These are phyloP conservation scores for Antedon mediterranea DNA, from an alignment of 53 echinoderm and acorn worm genomes.

Conservation along the genomic window DNA sequence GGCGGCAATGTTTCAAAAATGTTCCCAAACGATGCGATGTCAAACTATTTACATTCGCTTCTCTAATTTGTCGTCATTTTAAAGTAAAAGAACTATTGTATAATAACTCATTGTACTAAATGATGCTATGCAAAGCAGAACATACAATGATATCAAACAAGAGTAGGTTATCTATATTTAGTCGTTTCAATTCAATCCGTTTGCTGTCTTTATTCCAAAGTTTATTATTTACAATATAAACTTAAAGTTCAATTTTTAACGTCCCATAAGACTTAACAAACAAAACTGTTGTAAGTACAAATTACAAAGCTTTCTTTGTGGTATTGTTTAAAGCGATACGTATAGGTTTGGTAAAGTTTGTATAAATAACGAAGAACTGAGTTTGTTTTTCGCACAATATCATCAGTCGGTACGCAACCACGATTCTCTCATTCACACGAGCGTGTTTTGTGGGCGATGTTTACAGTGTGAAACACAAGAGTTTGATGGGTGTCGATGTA, in stretches of 20 bases:
- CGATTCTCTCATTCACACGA: neutral
- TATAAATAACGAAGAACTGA: neutral
- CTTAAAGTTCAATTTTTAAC: neutral
- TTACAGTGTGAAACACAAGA: neutral
- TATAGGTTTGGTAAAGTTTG: neutral
- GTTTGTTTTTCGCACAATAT: slow-evolving; percentile 1
- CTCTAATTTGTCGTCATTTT: too few species aligned
- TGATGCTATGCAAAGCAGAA: neutral
- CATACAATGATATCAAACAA: neutral
- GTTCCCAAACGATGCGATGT: too few species aligned
- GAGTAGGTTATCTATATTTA: neutral
- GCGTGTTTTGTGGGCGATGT: neutral
- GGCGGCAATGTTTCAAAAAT: too few species aligned
- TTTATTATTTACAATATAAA: neutral
- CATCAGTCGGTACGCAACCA: neutral
- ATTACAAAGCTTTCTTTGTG: neutral
- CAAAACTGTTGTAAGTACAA: neutral
- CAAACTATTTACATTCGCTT: too few species aligned
- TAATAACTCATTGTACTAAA: neutral
- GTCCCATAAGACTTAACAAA: neutral
- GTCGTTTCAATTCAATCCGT: neutral
- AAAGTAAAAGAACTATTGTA: neutral
- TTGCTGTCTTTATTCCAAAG: neutral
- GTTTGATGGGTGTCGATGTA: neutral
- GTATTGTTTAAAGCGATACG: neutral